Percentiles rank a stretch among this genome's conserved stretches.
phyloP scores from a whole-genome alignment of 2,797 vertebrate genomes.

The Melanotaenia nigrans region DNA sequence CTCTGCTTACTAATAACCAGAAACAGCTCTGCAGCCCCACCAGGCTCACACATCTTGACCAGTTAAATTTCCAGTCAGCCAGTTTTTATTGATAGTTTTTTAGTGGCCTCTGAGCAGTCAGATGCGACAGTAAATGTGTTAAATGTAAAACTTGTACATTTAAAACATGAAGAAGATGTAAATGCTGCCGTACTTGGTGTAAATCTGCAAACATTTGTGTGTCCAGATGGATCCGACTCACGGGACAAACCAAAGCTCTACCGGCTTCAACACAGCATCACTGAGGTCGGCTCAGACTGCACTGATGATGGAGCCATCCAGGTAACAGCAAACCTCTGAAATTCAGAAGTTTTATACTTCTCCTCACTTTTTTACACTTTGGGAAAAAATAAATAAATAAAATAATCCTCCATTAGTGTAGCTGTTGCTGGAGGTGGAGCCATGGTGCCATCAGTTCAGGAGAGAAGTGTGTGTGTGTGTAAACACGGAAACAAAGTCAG shows the following conservation, averaged over 20 bases:
- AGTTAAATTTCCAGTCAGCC: neutral
- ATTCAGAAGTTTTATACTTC: too few relatives aligned
- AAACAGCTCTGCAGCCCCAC: slow-evolving; percentile 28
- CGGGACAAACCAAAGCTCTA: slow-evolving; percentile 99
- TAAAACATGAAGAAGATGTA: too few relatives aligned
- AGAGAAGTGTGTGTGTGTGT: too few relatives aligned
- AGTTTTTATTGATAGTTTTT: neutral
- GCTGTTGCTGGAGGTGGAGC: too few relatives aligned
- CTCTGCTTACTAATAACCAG: slow-evolving; percentile 60
- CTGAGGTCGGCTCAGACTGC: slow-evolving; percentile 95
- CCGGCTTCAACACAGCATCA: slow-evolving; percentile 94
- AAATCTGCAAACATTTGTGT: slow-evolving; percentile 22
- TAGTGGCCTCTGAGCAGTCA: slow-evolving; percentile 11
- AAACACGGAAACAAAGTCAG: too few relatives aligned
- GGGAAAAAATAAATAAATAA: too few relatives aligned
- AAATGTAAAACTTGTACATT: neutral
- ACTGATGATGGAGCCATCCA: slow-evolving; percentile 94
- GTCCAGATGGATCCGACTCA: slow-evolving; percentile 95
- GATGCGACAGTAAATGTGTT: slow-evolving; percentile 42
- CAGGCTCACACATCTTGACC: slow-evolving; percentile 12
- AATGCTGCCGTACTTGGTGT: neutral
- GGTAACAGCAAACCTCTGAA: slow-evolving; percentile 73
- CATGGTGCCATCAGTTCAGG: too few relatives aligned
- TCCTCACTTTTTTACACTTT: too few relatives aligned
- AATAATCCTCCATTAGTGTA: too few relatives aligned